Evolutionary conservation across 2,888 invertebrate genomes (phyloP).

Genomic region (Cecidostiba fungosa): DNA sequence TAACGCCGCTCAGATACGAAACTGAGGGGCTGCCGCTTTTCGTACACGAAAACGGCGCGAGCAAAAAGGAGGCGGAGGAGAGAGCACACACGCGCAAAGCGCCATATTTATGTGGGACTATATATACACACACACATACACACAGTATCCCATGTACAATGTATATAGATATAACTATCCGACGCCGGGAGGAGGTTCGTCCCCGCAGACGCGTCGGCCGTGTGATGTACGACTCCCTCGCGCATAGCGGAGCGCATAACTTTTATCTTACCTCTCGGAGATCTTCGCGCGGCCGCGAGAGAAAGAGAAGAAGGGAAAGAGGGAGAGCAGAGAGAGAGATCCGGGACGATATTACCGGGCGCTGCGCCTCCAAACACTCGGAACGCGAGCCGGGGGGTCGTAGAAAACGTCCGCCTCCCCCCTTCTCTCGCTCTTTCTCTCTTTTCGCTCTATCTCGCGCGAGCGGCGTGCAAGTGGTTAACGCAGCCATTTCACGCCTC

Average conservation of each 20-base stretch:
- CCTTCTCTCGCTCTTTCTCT: slow-evolving; percentile 18
- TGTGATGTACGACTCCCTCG: slow-evolving; percentile 79
- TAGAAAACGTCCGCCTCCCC: slow-evolving; percentile 50
- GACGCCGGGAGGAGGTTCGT: slow-evolving; percentile 62
- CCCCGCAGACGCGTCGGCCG: slow-evolving; percentile 78
- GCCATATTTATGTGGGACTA: slow-evolving; percentile 41
- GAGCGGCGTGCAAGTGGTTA: slow-evolving; percentile 75
- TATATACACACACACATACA: not conserved
- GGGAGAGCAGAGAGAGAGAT: slow-evolving; percentile 60
- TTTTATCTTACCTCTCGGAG: slow-evolving; percentile 73
- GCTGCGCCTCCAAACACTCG: slow-evolving; percentile 56
- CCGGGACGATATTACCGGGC: slow-evolving; percentile 58
- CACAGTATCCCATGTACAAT: not conserved
- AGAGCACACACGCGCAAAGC: not conserved
- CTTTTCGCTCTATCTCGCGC: slow-evolving; percentile 44
- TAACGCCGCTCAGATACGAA: not conserved
- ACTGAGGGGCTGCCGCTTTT: slow-evolving; percentile 33
- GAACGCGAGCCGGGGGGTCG: slow-evolving; percentile 57
- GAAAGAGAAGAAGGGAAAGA: slow-evolving; percentile 60
- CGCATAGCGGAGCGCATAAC: slow-evolving; percentile 79
- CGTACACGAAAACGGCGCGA: slow-evolving; percentile 19
- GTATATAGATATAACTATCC: slow-evolving; percentile 45
- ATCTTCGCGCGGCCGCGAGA: slow-evolving; percentile 55
- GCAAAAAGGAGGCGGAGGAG: slow-evolving; percentile 38
- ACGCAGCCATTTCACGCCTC: slow-evolving; percentile 80